Conservation (phyloP, 2,888 invertebrate genomes). For the Pelosia muscerda region DNA sequence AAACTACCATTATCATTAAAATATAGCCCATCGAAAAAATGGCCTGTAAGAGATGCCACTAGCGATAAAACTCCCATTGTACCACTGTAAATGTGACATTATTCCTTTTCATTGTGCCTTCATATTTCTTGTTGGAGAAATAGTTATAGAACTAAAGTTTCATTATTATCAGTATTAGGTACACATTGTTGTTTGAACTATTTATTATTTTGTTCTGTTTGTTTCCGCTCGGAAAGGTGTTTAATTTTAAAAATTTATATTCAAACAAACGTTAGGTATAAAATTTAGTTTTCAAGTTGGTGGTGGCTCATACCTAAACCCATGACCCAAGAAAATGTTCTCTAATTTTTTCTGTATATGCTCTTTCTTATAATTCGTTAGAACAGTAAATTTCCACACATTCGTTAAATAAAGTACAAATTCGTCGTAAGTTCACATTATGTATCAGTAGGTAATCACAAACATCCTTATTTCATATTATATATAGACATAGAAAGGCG, state of each 20-base stretch:
- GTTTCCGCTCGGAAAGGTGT: background rate
- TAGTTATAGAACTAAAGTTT: background rate
- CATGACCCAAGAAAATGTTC: too few species aligned
- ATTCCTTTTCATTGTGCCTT: conserved; percentile 1
- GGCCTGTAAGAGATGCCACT: background rate
- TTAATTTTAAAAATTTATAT: background rate
- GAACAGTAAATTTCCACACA: too few species aligned
- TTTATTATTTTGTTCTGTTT: background rate
- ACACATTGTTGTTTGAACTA: background rate
- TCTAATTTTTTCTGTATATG: too few species aligned
- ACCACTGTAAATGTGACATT: background rate
- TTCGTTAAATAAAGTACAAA: too few species aligned
- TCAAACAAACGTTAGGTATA: background rate
- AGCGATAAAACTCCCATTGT: conserved; percentile 3
- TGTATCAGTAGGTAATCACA: too few species aligned
- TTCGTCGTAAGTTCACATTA: too few species aligned
- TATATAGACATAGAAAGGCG: background rate
- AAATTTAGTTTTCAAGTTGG: too few species aligned
- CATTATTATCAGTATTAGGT: background rate
- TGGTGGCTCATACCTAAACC: too few species aligned
- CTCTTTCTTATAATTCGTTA: too few species aligned
- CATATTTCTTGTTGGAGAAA: conserved; percentile 1
- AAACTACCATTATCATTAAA: background rate
- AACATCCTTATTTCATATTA: background rate
- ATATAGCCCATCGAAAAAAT: conserved; percentile 3